Evolutionary conservation across 2,888 invertebrate genomes (phyloP), one percentile per base, ranked within the genome.

Genomic region (Brassicogethes aeneus): DNA sequence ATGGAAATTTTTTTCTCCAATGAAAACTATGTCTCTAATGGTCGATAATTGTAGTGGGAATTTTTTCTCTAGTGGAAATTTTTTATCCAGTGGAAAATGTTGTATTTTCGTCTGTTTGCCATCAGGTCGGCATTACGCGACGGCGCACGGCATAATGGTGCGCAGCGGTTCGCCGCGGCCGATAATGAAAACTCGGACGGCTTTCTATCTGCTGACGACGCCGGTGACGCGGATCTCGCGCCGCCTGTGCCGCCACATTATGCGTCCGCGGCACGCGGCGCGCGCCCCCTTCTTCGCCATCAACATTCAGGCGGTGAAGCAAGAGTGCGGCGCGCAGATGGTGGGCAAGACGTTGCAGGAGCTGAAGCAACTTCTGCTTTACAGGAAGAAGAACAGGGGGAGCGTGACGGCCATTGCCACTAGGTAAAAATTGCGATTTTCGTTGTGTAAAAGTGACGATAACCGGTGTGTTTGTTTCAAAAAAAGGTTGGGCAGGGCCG

Each of bases 111-210:
- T n/a, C n/a, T n/a, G n/a, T n/a, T n/a, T n/a, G n/a, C n/a, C n/a
- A n/a, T 13, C 32, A 32, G 32, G 32, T 47, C 82, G 93, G 46
- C 95, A 96, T 73, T 87, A 93, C 70, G 92, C 91, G 41, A 89
- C 89, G 54, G 88, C 90, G 42, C 95, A 95, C 71, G 89, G 89
- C 43, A 72, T 76, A 44, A 77, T 82, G 41, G 78, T 88, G 59
- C 73, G 83, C 50, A 74, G 83, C 10, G 81, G 83, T 47, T 85
- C 85, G 36, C 85, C 93, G 44, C 78, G 93, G 41, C 94, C 95
- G 39, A 91, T 95, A 34, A 92, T 94, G 92, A 95, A 95, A 74
- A 95, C 95, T 39, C 80, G 95, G 61, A 92, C 94, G 53, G 94
- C 95, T 45, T 95, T 96, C 74, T 94, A 92, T 74, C 76, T 95